Base-by-base conservation (phyloP, 2,888 invertebrate species). In the Diarsia dahlii region DNA sequence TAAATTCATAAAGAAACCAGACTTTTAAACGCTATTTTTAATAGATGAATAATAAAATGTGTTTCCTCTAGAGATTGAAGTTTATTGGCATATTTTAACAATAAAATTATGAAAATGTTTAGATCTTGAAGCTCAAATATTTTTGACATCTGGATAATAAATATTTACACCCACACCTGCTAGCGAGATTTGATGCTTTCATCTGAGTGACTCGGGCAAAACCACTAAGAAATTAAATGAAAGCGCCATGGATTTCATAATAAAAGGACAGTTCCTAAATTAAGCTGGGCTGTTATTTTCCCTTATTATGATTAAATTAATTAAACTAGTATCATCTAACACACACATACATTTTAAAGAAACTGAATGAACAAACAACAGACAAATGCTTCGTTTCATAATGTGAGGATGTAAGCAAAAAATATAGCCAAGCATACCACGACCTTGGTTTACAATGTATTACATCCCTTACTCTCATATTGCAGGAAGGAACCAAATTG, bases 401-500 rank as follows among this genome's bases (percentile, higher is more conserved):
- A 45, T 20, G n/a, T 58, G 13, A 20, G 20, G 9, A 45, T 69
- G 5, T 28, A 58, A 69, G 39, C 20, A 45, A 23, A 18, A 39
- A 50, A 45, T 48, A 66, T 39, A 46, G 18, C 20, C 20, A 0
- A 23, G 12, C 15, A 39, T n/a, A 54, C 34, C 54, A 45, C n/a
- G 34, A 52, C 23, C 50, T 60, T 10, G 13, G 15, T 3, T 13
- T 23, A 58, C 54, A 34, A 15, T 9, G 3, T 64, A 34, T 80
- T 20, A 28, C n/a, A 13, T 46, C 15, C 20, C 20, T 18, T 46
- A n/a, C 23, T 50, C 18, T 52, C 13, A 50, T 56, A 56, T 28
- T 54, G 66, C 62, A 67, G 66, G 62, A 81, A 79, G 50, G 52
- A 82, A 23, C 56, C 9, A 46, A 63, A 68, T 50, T 76, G 20